Evolutionary conservation across 2,113 vertebrate genomes (phyloP).

Genomic region (Lichenostomus cassidix): DNA sequence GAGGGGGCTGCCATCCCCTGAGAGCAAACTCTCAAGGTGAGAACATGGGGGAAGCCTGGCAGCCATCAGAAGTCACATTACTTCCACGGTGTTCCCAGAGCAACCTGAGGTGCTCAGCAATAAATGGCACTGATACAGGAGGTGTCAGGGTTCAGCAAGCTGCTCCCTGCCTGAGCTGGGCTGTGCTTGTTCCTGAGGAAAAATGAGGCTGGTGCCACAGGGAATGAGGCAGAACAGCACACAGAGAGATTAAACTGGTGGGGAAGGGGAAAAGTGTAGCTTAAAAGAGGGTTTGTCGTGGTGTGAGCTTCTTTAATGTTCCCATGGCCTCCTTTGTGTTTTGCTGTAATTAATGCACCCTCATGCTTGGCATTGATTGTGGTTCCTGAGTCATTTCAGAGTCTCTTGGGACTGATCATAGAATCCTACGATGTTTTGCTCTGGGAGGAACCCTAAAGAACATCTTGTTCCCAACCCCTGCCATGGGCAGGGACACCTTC

Average conservation of each 20-base stretch:
- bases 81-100: background rate
- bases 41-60: background rate
- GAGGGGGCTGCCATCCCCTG: accelerated
- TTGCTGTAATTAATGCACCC: background rate
- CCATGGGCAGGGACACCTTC: background rate
- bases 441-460: background rate
- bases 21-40: background rate
- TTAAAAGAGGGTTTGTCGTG: background rate
- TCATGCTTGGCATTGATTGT: background rate
- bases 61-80: background rate
- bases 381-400: background rate
- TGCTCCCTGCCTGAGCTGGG: background rate
- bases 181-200: background rate
- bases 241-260: background rate
- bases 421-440: background rate
- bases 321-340: background rate
- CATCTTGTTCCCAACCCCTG: no score
- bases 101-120: background rate
- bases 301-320: background rate
- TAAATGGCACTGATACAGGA: background rate
- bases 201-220: background rate
- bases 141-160: background rate
- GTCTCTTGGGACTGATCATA: background rate
- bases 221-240: background rate
- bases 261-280: background rate